Evolutionary conservation across 2,113 vertebrate species (phyloP).

Genomic region (Patagioenas fasciata): DNA sequence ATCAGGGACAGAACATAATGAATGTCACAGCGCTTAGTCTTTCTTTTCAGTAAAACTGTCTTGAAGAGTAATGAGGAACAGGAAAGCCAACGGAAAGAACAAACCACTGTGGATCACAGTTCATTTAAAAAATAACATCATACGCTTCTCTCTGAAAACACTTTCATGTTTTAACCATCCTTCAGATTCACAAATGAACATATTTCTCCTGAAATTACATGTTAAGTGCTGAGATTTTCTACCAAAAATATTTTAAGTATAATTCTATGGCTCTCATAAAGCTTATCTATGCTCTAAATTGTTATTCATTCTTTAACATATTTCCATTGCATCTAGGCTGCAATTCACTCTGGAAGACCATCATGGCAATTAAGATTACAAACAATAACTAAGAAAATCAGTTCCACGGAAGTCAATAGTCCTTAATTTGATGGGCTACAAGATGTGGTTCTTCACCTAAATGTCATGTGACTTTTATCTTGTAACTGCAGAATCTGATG

Average conservation of each 20-base stretch:
- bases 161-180: not conserved
- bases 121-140: not conserved
- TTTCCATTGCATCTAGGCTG: not conserved
- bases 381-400: not conserved
- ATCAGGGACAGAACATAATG: conserved; percentile 59
- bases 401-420: not conserved
- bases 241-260: not conserved
- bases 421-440: not conserved
- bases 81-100: not conserved
- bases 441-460: not conserved
- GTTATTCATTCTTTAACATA: not conserved
- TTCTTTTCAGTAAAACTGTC: conserved; percentile 57
- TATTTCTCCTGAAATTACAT: not conserved
- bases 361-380: not conserved
- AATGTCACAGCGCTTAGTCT: conserved; percentile 61
- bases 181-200: not conserved
- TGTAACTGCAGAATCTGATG: not conserved
- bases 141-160: not conserved
- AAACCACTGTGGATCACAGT: not conserved
- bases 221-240: not conserved
- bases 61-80: conserved; percentile 38
- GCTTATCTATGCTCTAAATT: not conserved
- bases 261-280: not conserved
- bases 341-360: not conserved
- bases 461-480: not conserved